phyloP scores from a whole-genome alignment of 2,797 vertebrate species.

The Helostoma temminkii region DNA sequence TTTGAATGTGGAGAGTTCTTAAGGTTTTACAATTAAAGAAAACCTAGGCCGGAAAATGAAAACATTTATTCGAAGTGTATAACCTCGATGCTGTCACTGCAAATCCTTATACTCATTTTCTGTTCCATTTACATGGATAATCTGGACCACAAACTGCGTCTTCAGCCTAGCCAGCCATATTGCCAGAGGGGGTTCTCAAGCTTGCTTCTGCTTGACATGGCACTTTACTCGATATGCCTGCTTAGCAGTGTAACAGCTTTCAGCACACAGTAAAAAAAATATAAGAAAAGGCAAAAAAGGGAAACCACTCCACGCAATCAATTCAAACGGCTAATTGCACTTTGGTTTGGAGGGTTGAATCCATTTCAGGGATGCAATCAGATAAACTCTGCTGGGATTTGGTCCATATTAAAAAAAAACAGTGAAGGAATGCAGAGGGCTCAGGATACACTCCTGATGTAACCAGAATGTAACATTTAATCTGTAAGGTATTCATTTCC shows the following conservation, averaged over 20 bases:
- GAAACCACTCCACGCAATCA: not conserved
- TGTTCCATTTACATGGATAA: constrained; percentile 70
- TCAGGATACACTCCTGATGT: constrained; percentile 40
- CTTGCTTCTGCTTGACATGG: constrained; percentile 66
- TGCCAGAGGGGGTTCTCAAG: constrained; percentile 56
- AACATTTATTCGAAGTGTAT: constrained; percentile 13
- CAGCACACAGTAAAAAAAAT: constrained; percentile 31
- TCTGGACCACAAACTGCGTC: constrained; percentile 61
- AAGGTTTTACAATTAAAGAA: not conserved
- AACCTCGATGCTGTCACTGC: constrained; percentile 47
- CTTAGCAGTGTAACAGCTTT: constrained; percentile 44
- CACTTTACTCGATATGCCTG: constrained; percentile 59
- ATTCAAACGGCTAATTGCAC: constrained; percentile 13
- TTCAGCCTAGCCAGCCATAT: constrained; percentile 60
- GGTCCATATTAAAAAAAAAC: constrained; percentile 38
- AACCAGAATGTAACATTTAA: constrained; percentile 53
- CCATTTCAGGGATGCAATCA: constrained; percentile 27
- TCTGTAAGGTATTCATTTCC: constrained; percentile 35
- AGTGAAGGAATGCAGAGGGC: constrained; percentile 7
- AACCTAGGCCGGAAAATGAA: not conserved
- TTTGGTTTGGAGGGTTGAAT: constrained; percentile 18
- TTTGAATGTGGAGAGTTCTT: not conserved
- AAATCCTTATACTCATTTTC: constrained; percentile 64
- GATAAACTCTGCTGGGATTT: constrained; percentile 40
- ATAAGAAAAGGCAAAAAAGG: not conserved